Percentiles rank a stretch among this genome's conserved stretches.
Evolutionary conservation across 2,888 invertebrate species (phyloP).

Genomic region (Rutpela maculata): DNA sequence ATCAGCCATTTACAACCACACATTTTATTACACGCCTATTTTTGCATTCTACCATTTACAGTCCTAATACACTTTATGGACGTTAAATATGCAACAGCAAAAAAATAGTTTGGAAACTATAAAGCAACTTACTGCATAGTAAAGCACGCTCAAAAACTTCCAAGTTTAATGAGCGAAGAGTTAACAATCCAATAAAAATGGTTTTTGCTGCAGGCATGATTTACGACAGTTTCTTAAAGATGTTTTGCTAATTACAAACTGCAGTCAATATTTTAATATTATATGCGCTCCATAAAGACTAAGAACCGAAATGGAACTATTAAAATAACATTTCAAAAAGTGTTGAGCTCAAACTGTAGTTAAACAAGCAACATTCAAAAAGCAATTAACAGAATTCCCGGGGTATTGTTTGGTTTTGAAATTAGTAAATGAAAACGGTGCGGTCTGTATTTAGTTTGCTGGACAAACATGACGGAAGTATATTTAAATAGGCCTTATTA

Average conservation of each 20-base stretch:
- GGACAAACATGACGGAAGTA: constrained; percentile 68
- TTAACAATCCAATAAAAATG: constrained; percentile 59
- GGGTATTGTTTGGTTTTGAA: constrained; percentile 66
- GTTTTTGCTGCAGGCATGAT: constrained; percentile 58
- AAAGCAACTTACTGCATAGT: constrained; percentile 17
- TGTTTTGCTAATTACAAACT: constrained; percentile 50
- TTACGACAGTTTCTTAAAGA: constrained; percentile 52
- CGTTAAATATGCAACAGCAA: constrained; percentile 5
- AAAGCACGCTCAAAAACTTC: constrained; percentile 24
- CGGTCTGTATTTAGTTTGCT: constrained; percentile 64
- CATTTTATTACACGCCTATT: background rate
- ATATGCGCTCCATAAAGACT: constrained; percentile 17
- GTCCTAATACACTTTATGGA: constrained; percentile 17
- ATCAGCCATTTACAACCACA: background rate
- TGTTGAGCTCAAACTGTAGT: constrained; percentile 50
- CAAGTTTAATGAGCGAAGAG: constrained; percentile 57
- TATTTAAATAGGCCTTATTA: constrained; percentile 69
- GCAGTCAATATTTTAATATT: constrained; percentile 40
- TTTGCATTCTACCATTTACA: constrained; percentile 10
- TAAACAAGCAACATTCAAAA: constrained; percentile 67
- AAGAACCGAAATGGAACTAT: constrained; percentile 13
- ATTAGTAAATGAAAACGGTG: constrained; percentile 69
- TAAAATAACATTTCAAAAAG: constrained; percentile 46
- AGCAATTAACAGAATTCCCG: constrained; percentile 70
- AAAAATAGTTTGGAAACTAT: constrained; percentile 34